phyloP scores from a whole-genome alignment of 2,113 vertebrate genomes.

The Pollimyrus isidori region DNA sequence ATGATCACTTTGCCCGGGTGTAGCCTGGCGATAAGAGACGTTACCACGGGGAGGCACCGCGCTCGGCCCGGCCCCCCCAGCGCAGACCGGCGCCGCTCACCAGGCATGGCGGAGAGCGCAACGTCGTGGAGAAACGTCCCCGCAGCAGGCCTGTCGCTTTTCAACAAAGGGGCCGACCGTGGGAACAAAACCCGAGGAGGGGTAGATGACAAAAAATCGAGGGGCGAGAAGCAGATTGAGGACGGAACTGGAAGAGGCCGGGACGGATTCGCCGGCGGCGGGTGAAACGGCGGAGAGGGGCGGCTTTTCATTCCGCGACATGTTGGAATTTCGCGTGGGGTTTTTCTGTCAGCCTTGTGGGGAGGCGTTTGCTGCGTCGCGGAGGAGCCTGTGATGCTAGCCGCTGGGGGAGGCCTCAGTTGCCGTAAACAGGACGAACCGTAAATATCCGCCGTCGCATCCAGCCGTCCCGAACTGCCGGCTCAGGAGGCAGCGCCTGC shows the following conservation, averaged over 20 bases:
- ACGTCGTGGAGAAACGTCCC: slow-evolving; percentile 46
- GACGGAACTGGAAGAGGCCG: slow-evolving; percentile 47
- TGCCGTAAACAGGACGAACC: neutral
- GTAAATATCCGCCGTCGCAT: neutral
- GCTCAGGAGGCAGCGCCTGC: too few species aligned
- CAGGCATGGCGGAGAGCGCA: slow-evolving; percentile 61
- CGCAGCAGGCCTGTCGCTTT: slow-evolving; percentile 37
- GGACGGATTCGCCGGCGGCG: slow-evolving; percentile 36
- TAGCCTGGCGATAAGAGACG: slow-evolving; percentile 80
- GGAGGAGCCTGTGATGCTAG: neutral
- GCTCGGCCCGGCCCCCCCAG: slow-evolving; percentile 61
- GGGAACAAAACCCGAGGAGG: slow-evolving; percentile 43
- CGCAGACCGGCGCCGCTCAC: slow-evolving; percentile 49
- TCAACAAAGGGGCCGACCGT: slow-evolving; percentile 36
- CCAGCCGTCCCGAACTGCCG: neutral
- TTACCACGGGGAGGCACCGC: slow-evolving; percentile 69
- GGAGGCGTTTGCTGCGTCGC: slow-evolving; percentile 25
- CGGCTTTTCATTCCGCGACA: slow-evolving; percentile 46
- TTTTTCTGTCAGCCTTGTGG: slow-evolving; percentile 39
- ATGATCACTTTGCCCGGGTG: slow-evolving; percentile 82
- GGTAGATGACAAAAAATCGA: slow-evolving; percentile 40
- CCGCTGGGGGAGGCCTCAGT: neutral
- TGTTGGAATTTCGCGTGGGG: slow-evolving; percentile 51
- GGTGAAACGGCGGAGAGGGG: slow-evolving; percentile 46
- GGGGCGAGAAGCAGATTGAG: slow-evolving; percentile 44